Conservation (phyloP, 2,797 vertebrate genomes). For the Notamacropus eugenii region DNA sequence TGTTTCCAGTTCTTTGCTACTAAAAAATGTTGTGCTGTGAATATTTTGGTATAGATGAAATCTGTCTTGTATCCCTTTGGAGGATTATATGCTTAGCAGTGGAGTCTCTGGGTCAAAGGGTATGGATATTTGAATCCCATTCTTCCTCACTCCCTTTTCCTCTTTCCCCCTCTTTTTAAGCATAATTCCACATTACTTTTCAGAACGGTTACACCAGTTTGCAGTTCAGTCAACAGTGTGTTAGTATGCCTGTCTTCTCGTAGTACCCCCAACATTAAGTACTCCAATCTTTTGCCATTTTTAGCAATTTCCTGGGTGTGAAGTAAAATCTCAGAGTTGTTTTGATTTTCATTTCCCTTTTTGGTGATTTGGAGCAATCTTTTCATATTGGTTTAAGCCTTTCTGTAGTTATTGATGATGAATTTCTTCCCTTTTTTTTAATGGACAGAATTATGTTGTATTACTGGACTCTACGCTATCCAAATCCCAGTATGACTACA, state of each 20-base stretch:
- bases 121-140: background rate
- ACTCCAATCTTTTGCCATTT: background rate
- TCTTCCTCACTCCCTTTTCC: background rate
- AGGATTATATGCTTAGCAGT: background rate
- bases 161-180: background rate
- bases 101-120: background rate
- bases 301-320: background rate
- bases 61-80: background rate
- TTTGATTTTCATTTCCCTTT: background rate
- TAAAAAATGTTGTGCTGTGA: background rate
- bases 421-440: slow-evolving; percentile 30
- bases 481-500: slow-evolving; percentile 96
- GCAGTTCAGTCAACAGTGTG: background rate
- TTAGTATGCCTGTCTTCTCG: background rate
- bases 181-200: background rate
- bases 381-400: slow-evolving; percentile 14
- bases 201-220: background rate
- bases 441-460: slow-evolving; percentile 92
- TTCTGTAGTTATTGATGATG: background rate
- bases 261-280: background rate
- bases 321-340: background rate
- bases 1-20: background rate
- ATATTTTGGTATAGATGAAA: background rate
- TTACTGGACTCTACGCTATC: slow-evolving; percentile 94
- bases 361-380: background rate